These are phyloP conservation scores for Micrastur ruficollis DNA, from an alignment of 2,797 vertebrate genomes.

Conservation along the genomic window DNA sequence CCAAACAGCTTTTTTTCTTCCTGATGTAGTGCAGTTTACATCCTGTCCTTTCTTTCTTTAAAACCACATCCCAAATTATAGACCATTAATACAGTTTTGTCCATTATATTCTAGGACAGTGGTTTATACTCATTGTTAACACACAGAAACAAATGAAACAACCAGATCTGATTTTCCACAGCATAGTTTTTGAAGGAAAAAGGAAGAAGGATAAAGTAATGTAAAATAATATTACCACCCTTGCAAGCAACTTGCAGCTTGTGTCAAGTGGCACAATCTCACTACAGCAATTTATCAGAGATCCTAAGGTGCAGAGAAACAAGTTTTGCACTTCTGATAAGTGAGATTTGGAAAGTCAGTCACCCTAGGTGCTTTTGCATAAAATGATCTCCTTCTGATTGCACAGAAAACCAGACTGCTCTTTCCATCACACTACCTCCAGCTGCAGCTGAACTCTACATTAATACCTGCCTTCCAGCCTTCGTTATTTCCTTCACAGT, in stretches of 20 bases:
- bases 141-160: slow-evolving; percentile 48
- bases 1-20: slow-evolving; percentile 1
- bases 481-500: slow-evolving; percentile 19
- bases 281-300: slow-evolving; percentile 45
- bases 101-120: not conserved
- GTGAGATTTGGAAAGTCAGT: slow-evolving; percentile 50
- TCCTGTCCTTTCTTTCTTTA: not conserved
- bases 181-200: not conserved
- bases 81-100: slow-evolving; percentile 1
- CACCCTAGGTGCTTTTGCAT: slow-evolving; percentile 46
- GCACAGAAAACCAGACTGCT: slow-evolving; percentile 6
- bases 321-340: slow-evolving; percentile 44
- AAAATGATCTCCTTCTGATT: slow-evolving; percentile 37
- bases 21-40: not conserved
- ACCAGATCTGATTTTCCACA: not conserved
- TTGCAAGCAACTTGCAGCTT: not conserved
- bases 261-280: slow-evolving; percentile 34
- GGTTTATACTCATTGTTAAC: not conserved
- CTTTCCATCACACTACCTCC: slow-evolving; percentile 7
- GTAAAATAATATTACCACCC: slow-evolving; percentile 2
- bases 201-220: not conserved
- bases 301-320: slow-evolving; percentile 49
- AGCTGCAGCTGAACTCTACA: not conserved
- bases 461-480: slow-evolving; percentile 28
- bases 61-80: not conserved